A percentile compares a stretch with the other conserved stretches of the same genome.
Evolutionary conservation across 2,888 invertebrate species (phyloP).

Genomic region (Nomada flava): DNA sequence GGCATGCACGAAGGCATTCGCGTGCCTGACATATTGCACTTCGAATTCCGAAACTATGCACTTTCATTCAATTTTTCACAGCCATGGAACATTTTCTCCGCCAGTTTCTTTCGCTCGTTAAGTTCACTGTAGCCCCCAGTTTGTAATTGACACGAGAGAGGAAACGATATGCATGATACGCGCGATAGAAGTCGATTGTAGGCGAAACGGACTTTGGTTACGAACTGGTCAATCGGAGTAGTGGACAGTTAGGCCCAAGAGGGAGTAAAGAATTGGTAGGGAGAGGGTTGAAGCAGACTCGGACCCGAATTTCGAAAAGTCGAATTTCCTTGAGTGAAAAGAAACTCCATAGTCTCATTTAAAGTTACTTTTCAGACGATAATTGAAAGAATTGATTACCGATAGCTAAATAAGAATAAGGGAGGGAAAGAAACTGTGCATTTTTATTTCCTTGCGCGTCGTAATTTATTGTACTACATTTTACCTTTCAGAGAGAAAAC

Average conservation of each 20-base stretch:
- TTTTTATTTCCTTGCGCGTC: too few relatives aligned
- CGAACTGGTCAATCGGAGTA: slow-evolving; percentile 62
- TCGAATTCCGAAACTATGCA: slow-evolving; percentile 42
- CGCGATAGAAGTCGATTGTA: slow-evolving; percentile 23
- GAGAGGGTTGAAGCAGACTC: slow-evolving; percentile 66
- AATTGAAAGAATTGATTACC: not conserved
- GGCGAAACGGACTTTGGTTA: slow-evolving; percentile 59
- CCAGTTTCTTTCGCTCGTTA: not conserved
- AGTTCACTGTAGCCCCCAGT: not conserved
- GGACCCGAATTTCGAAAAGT: slow-evolving; percentile 59
- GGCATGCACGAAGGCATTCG: slow-evolving; percentile 48
- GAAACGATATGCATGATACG: not conserved
- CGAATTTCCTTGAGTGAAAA: slow-evolving; percentile 3
- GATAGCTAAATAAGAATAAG: too few relatives aligned
- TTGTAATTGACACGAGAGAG: not conserved
- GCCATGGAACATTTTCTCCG: not conserved
- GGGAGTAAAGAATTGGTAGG: slow-evolving; percentile 58
- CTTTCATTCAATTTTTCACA: slow-evolving; percentile 6
- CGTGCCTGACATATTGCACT: slow-evolving; percentile 61
- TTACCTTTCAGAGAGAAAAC: too few relatives aligned
- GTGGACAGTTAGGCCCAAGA: slow-evolving; percentile 56
- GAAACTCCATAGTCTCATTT: not conserved
- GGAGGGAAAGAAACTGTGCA: too few relatives aligned
- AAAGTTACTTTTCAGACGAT: not conserved
- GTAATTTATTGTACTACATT: too few relatives aligned